Conservation (phyloP, 1,140 invertebrate species). For the Ectropis grisescens region DNA sequence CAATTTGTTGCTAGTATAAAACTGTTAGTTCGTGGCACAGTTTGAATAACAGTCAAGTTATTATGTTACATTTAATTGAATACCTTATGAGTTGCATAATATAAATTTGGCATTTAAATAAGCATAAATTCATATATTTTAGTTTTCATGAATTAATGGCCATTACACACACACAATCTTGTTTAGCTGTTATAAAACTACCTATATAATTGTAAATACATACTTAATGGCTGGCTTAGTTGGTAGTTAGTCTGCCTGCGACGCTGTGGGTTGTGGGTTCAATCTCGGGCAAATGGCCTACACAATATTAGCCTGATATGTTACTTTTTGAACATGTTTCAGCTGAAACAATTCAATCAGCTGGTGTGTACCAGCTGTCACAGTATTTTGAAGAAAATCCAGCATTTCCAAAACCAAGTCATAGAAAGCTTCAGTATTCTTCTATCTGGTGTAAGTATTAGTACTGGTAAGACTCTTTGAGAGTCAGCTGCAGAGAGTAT, state of each 20-base stretch:
- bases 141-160: neutral
- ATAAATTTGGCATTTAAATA: neutral
- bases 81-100: neutral
- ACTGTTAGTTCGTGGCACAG: too few species aligned
- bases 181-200: neutral
- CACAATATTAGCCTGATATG: neutral
- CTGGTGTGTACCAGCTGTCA: constrained; percentile 1
- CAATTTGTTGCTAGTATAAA: too few species aligned
- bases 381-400: constrained; percentile 2
- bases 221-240: too few species aligned
- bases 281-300: neutral
- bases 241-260: too few species aligned
- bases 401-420: neutral
- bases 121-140: neutral
- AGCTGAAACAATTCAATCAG: neutral
- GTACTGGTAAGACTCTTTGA: too few species aligned
- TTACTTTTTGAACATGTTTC: neutral
- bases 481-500: too few species aligned
- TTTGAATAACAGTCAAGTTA: too few species aligned
- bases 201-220: too few species aligned
- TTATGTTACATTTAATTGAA: too few species aligned
- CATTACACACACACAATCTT: neutral
- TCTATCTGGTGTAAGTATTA: neutral
- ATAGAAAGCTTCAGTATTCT: neutral
- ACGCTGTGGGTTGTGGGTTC: too few species aligned